Base-by-base conservation (phyloP, 2,113 vertebrate species). In the Silurus glanis region DNA sequence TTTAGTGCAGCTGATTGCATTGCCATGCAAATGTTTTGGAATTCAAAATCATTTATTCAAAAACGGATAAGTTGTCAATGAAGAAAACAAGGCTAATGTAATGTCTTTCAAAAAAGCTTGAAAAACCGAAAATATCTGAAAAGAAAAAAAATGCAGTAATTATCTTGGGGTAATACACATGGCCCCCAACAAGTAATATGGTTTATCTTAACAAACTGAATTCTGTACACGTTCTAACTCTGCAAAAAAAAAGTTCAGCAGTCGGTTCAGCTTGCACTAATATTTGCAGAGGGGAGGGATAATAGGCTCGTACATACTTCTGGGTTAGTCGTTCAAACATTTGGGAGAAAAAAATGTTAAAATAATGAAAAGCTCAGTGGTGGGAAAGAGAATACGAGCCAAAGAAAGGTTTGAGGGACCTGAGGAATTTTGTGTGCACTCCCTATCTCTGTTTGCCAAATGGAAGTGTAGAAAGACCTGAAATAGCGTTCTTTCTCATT, bases 281-380 rank as follows among this genome's bases (percentile, higher is more conserved):
- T 89, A 92, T 92, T 92, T 93, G 80, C 86, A 82, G 83, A 88
- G 89, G 89, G 89, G 83, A 92, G 91, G 90, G 89, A 91, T 92
- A 93, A 91, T 90, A 87, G 89, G 78, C 80, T 51, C 2, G 67
- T 53, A 19, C 87, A 85, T 86, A 86, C 67, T 83, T 84, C 67
- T 49, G 66, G 85, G 49, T 89, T 76, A 85, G 85, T 45, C 75
- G 85, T 86, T 88, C 84, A 91, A 91, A 84, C 80, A 88, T 90
- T 93, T 84, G 89, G 89, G 86, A 86, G 82, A 37, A 37, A 37
- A 88, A 90, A 89, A 89, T 89, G 82, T 91, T 89, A 87, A 91
- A 88, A 74, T 82, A 61, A 71, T 85, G 37, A 88, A 90, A 92
- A 86, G 84, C 66, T 23, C 21, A 84, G 80, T 72, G 37, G 59